Evolutionary conservation across 2,113 vertebrate genomes (phyloP), one percentile per base, ranked within the genome.

Genomic region (Dasypus novemcinctus): DNA sequence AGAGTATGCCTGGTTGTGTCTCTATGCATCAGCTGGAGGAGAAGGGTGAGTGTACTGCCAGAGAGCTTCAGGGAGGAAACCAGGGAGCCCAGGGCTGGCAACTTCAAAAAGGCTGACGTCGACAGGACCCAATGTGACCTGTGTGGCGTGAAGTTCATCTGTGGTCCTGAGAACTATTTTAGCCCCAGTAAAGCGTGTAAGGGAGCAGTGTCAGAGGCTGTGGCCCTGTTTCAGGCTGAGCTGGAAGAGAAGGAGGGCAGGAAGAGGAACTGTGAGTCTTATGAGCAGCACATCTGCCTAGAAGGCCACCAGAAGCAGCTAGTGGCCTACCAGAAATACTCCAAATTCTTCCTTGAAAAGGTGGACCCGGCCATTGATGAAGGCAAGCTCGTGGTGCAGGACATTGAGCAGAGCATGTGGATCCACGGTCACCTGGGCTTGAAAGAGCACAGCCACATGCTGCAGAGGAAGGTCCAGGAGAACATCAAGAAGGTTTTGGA

Each of bases 121-220:
- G 99, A 99, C 94, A 94, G 97, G 93, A 99, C 98, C 1, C 98
- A 99, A 95, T 99, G 98, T 11, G 98, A 99, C 79, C 98, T 99
- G 33, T 99, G 99, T 69, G 99, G 99, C 2, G 97, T 98, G 33
- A 98, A 98, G 84, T 99, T 99, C 95, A 95, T 82, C 13, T 96
- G 96, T 5, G 89, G 90, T 69, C 93, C 97, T 0, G 96, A 98
- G 87, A 97, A 63, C 95, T 98, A 98, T 41, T 97, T 98, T 38
- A 46, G 69, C 90, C 88, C 10, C 0, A 41, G 94, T 7, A 97
- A 98, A 43, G 94, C 68, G 23, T 15, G 92, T 78, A 98, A 98
- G 41, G 94, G 95, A 13, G 97, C 94, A 1, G 0, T 68, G 27
- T 69, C 95, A 0, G 98, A 98, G 83, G 69, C 46, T 6, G 38